A percentile compares a stretch with the other conserved stretches of the same genome.
Evolutionary conservation across 1,140 invertebrate species (phyloP).

Genomic region (Drosophila nikananu): DNA sequence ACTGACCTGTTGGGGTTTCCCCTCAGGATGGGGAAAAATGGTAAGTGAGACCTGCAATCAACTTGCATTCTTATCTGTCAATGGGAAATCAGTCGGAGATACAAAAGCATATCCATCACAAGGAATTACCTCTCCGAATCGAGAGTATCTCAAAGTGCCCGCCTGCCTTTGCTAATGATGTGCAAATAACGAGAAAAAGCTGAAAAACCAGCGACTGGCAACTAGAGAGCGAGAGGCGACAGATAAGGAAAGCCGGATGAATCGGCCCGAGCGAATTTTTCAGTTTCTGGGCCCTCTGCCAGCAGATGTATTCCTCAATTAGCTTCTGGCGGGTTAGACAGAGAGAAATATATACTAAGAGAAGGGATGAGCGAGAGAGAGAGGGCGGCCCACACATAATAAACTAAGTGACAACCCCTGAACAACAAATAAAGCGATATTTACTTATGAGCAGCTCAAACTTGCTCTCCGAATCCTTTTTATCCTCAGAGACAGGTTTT

Average conservation of each 20-base stretch:
- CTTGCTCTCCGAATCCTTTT: conserved; percentile 40
- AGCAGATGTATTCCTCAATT: conserved; percentile 58
- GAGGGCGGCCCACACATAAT: conserved; percentile 16
- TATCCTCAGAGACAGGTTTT: conserved; percentile 39
- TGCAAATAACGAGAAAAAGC: conserved; percentile 57
- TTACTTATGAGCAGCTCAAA: conserved; percentile 47
- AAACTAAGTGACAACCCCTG: conserved; percentile 41
- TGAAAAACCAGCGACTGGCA: conserved; percentile 1
- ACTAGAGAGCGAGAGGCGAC: conserved; percentile 6
- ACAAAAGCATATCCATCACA: conserved; percentile 17
- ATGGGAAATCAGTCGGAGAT: conserved; percentile 20
- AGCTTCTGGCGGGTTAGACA: conserved; percentile 39
- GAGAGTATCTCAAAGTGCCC: neutral
- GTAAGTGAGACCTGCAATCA: conserved; percentile 32
- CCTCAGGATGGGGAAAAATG: conserved; percentile 2
- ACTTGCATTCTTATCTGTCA: conserved; percentile 37
- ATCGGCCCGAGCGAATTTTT: conserved; percentile 2
- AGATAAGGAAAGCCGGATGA: conserved; percentile 23
- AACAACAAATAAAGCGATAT: conserved; percentile 38
- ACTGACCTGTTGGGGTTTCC: conserved; percentile 51
- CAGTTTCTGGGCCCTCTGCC: conserved; percentile 40
- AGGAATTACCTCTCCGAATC: conserved; percentile 22
- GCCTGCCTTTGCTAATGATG: conserved; percentile 62
- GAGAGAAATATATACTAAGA: neutral
- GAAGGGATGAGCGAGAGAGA: neutral